A percentile compares a stretch with the other conserved stretches of the same genome.
These are phyloP conservation scores for Melieria omissa DNA, from an alignment of 2,888 invertebrate species.

Conservation along the genomic window DNA sequence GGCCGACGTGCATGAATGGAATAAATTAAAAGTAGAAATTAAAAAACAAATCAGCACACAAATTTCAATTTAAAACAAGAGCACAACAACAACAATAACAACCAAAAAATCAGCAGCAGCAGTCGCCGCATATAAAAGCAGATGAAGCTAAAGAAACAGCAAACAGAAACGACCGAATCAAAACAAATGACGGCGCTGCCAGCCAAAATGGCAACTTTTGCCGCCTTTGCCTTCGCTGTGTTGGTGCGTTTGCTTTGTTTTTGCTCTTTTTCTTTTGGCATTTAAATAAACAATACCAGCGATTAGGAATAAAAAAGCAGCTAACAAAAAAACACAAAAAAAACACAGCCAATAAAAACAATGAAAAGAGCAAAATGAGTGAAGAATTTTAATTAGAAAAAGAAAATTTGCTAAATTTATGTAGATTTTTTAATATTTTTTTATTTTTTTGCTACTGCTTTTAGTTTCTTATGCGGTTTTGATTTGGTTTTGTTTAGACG, in stretches of 20 bases:
- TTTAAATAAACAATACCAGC: not conserved
- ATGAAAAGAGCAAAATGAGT: constrained; percentile 8
- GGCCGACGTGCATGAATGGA: not conserved
- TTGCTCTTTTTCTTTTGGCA: not conserved
- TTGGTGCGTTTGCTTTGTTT: too few species aligned
- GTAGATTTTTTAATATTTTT: too few species aligned
- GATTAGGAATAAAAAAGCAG: not conserved
- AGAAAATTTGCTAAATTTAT: too few species aligned
- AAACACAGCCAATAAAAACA: constrained; percentile 10
- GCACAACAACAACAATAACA: too few species aligned
- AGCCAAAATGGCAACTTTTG: too few species aligned
- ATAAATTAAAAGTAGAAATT: not conserved
- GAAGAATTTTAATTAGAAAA: constrained; percentile 29
- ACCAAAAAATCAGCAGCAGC: too few species aligned
- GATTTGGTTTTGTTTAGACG: too few species aligned
- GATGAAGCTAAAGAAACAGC: not conserved
- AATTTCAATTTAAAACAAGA: not conserved
- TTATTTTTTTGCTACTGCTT: too few species aligned
- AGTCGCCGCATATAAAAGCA: too few species aligned
- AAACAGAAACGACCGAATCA: not conserved
- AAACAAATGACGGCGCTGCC: not conserved
- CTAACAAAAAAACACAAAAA: constrained; percentile 13
- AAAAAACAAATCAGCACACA: not conserved
- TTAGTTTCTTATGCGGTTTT: too few species aligned
- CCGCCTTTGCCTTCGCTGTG: too few species aligned